Conservation (phyloP, 1,140 invertebrate genomes). For the Andricus grossulariae region DNA sequence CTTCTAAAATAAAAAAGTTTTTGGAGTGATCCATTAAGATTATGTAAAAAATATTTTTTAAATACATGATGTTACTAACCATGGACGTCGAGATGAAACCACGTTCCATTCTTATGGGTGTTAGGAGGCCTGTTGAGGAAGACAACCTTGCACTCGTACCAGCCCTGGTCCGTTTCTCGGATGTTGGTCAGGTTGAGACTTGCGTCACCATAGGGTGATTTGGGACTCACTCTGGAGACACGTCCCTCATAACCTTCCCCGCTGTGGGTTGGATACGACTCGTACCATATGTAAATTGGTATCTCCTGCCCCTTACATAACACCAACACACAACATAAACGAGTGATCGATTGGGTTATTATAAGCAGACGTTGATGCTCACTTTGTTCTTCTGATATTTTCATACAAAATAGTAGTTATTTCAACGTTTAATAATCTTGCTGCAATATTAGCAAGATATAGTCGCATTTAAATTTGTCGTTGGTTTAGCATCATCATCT, state of each 20-base stretch:
- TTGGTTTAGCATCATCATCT: background rate
- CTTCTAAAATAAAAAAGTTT: too few relatives aligned
- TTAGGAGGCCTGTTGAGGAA: conserved; percentile 95
- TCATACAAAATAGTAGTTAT: background rate
- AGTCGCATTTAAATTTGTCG: background rate
- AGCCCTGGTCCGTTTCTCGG: conserved; percentile 90
- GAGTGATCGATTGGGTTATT: conserved; percentile 48
- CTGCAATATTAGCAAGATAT: background rate
- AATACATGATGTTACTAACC: conserved; percentile 72
- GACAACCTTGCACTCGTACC: conserved; percentile 98
- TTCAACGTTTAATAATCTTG: background rate
- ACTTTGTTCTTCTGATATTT: conserved; percentile 11
- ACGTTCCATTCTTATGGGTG: conserved; percentile 93
- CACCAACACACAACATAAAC: conserved; percentile 73
- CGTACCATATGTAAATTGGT: conserved; percentile 98
- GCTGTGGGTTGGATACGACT: conserved; percentile 95
- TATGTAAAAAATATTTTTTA: conserved; percentile 23
- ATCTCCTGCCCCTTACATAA: conserved; percentile 89
- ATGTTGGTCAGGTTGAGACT: conserved; percentile 96
- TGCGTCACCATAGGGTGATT: conserved; percentile 91
- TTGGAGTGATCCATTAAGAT: too few relatives aligned
- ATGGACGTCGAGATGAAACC: conserved; percentile 97
- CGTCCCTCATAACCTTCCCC: conserved; percentile 94
- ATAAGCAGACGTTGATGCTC: conserved; percentile 41
- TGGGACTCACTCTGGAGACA: conserved; percentile 89